Base-by-base conservation (phyloP, 2,888 invertebrate species). In the Apotomis capreana region DNA sequence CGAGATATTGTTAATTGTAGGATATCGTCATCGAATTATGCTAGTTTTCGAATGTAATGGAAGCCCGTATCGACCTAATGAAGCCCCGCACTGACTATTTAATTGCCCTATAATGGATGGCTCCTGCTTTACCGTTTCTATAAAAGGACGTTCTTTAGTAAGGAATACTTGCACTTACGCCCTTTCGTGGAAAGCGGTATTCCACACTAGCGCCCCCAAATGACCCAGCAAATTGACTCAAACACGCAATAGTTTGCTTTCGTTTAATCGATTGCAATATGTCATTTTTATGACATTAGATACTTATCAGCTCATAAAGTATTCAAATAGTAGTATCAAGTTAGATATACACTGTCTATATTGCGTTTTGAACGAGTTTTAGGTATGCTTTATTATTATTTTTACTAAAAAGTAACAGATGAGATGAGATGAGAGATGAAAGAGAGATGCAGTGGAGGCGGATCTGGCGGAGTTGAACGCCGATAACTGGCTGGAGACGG, bases 161-260 rank as follows among this genome's bases (percentile, higher is more conserved):
- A 9, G n/a, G 26, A 57, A 26, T 12, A 55, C n/a, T 4, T 5
- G 46, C n/a, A 9, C n/a, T 12, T 57, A 46, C 3, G 10, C 15
- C 9, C 15, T 26, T 15, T n/a, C n/a, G 3, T n/a, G 6, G 12
- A 55, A 12, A 26, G 36, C 6, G 40, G 44, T 12, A 55, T 44
- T 55, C 83, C 37, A 82, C 78, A 83, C 84, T 82, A 82, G 82
- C 82, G 85, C 87, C 86, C 85, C 84, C 86, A 87, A 91, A 89
- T 89, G 90, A 90, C 87, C 88, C 84, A 84, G 87, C 90, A 91
- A 92, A 92, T 91, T 92, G 90, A 90, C 87, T 85, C 84, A 83
- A 84, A 82, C 92, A 92, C 92, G 92, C 92, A 85, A 92, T 87
- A 79, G 81, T 84, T 84, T 78, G 80, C 83, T 71, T 85, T 82